A percentile compares a stretch with the other conserved stretches of the same genome.
Evolutionary conservation across 2,797 vertebrate species (phyloP).

Genomic region (Odontamblyopus lacepedii): DNA sequence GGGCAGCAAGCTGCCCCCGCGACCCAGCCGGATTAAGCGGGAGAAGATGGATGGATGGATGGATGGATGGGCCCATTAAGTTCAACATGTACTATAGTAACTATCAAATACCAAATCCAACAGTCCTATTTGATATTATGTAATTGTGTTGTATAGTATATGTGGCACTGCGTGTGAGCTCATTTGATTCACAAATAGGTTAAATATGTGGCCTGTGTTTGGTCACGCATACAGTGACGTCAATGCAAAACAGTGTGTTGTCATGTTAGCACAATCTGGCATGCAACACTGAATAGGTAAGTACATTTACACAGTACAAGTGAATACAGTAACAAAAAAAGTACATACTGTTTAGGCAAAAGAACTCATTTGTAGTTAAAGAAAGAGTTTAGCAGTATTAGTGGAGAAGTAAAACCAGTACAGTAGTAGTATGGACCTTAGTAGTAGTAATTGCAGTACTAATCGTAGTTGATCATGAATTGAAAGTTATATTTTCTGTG

Average conservation of each 20-base stretch:
- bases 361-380: no score
- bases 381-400: no score
- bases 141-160: background rate
- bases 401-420: no score
- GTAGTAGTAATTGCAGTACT: no score
- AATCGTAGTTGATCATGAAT: no score
- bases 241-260: slow-evolving; percentile 5
- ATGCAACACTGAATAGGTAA: background rate
- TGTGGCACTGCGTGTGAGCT: background rate
- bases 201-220: background rate
- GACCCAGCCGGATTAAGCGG: no score
- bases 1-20: no score
- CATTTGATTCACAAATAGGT: slow-evolving; percentile 9
- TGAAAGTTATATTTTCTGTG: no score
- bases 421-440: no score
- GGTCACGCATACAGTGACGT: slow-evolving; percentile 6
- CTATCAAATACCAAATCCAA: background rate
- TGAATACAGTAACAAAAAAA: background rate
- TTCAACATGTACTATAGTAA: no score
- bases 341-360: background rate
- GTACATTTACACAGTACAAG: background rate
- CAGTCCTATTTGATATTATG: background rate
- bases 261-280: slow-evolving; percentile 1
- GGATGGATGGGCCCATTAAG: no score
- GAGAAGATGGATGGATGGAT: no score